Evolutionary conservation across 2,888 invertebrate species (phyloP), one percentile per base, ranked within the genome.

Genomic region (Leucozona laternaria): DNA sequence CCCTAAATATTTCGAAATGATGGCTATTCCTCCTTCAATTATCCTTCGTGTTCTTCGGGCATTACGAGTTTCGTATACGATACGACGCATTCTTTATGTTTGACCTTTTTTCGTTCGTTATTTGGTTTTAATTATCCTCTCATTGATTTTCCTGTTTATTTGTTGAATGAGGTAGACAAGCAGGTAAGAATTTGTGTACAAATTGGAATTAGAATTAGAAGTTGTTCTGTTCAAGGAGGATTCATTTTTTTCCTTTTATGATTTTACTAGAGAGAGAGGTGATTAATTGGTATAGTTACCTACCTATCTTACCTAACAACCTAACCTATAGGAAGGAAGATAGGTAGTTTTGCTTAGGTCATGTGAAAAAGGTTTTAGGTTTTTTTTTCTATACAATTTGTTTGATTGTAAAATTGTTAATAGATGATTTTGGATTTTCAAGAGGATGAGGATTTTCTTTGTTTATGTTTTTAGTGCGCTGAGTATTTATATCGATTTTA

Each of bases 101-200:
- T 86, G 82, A 86, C 81, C 82, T 86, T 82, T 78, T 80, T 64
- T 66, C n/a, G n/a, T n/a, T 57, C 17, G 11, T 58, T 20, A 82
- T 82, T 82, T 82, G 73, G 75, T 71, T 82, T 86, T 82, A 82
- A 86, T 86, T 86, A 86, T 86, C 75, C 75, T 75, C 75, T 86
- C 78, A 79, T 71, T 79, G 78, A 79, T 82, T 75, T 53, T 43
- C n/a, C 13, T 45, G 71, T 60, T 76, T 66, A 37, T 53, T 53
- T 50, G 53, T 68, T 53, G 68, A 53, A 58, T 55, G 43, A 48
- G 40, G 28, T 60, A 40, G 17, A 45, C 34, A 25, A 22, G 68
- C 53, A 68, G 68, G 68, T 68, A 53, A 2, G 58, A 64, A 43
- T 20, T 31, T 70, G 50, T 71, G 25, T 53, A 73, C 81, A 77